Evolutionary conservation across 2,888 invertebrate genomes (phyloP), one percentile per base, ranked within the genome.

Genomic region (Ctena decussata): DNA sequence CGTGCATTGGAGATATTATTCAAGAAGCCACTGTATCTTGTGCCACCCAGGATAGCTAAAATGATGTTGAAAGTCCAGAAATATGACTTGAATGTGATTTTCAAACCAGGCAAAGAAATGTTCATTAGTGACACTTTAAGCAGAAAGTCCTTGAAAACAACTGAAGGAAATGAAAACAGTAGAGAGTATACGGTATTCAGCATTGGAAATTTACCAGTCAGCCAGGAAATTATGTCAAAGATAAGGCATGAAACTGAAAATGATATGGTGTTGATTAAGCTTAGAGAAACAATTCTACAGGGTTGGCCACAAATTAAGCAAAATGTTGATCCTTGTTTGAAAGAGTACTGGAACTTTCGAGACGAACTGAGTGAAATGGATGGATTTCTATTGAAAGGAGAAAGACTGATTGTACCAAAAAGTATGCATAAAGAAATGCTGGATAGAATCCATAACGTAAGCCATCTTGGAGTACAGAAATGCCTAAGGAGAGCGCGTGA

Each of bases 41-140:
- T 79, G 27, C 84, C 81, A 35, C 74, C 57, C 46, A 46, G 91
- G 12, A 75, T 92, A 21, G 90, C 90, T 74, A 37, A 85, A 30
- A 90, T 92, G 89, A 37, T 91, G n/a, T 72, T 92, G 24, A 77
- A 83, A 32, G 44, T 87, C 6, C 91, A 89, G 60, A 70, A 72
- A 57, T 91, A 84, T 78, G 84, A 91, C 37, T 73, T 82, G 27
- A 41, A 69, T 6, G 30, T 12, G 82, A 86, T 21, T n/a, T 24
- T 78, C 57, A 37, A 84, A 90, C 69, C 82, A 69, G 90, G 91
- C 0, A 83, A 70, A 74, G 77, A 90, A 24, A 82, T 88, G 83
- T 49, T 76, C n/a, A 78, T 87, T 15, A 85, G 85, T 12, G 90
- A 92, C 44, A 78, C 83, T 6, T 57, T 90, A 27, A 82, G 80